Base-by-base conservation (phyloP, 1,140 invertebrate species). In the Panagrolaimus sp. region DNA sequence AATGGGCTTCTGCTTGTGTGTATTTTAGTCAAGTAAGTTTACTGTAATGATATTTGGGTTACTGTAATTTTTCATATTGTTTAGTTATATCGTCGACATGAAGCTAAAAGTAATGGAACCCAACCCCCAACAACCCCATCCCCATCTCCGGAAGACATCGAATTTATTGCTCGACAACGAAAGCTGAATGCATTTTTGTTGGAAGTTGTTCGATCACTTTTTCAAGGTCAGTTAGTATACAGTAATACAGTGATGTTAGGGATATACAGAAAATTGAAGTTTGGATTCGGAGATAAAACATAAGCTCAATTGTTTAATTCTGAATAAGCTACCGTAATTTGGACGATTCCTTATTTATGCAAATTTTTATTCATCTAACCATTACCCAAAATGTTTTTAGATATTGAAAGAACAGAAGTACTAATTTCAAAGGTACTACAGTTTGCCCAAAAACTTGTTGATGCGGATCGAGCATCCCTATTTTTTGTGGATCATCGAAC, bases 361-460 rank as follows among this genome's bases (percentile, higher is more conserved):
- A n/a, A n/a, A n/a, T n/a, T n/a, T n/a, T n/a, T n/a, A n/a, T n/a
- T n/a, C n/a, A n/a, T n/a, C n/a, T n/a, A n/a, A n/a, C n/a, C n/a
- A n/a, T n/a, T n/a, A n/a, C n/a, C n/a, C 7, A 38, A 38, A 38
- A 38, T 7, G 2, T 38, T 38, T 38, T 38, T n/a, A 38, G 90
- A 92, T 75, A 91, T 92, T 87, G 88, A 91, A 45, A 90, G 89
- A 72, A 89, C 92, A 87, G 90, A 92, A 77, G 87, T 87, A 26
- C 85, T 92, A 0, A 90, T 92, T 15, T 89, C 90, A 82, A 91
- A 90, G 82, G 89, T 92, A 58, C 89, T 92, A 86, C 89, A 90
- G 79, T 90, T 90, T 81, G 90, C 90, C 0, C 90, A 91, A 82
- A 86, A 88, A 65, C 84, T 93, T 6, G 90, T 92, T 0, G 88